Evolutionary conservation across 2,888 invertebrate genomes (phyloP).

Genomic region (Diabrotica balteata): DNA sequence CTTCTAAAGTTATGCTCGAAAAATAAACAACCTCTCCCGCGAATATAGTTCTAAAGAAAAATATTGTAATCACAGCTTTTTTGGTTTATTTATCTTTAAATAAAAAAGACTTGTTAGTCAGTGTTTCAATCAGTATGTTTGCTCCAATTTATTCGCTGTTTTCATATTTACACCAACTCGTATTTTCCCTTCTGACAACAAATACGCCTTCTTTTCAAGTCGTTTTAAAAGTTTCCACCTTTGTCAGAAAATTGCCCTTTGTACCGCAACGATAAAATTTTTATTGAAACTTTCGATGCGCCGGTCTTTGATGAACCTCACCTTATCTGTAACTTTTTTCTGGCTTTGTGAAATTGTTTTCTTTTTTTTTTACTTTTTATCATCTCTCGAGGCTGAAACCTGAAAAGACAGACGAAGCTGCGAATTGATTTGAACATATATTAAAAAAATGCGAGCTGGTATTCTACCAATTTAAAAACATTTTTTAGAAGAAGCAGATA

Average conservation of each 20-base stretch:
- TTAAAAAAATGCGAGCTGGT: too few relatives aligned
- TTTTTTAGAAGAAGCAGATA: too few relatives aligned
- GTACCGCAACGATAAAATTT: constrained; percentile 1
- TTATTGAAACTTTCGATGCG: background rate
- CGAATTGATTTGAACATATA: too few relatives aligned
- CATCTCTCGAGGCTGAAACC: background rate
- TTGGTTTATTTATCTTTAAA: too few relatives aligned
- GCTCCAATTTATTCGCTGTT: background rate
- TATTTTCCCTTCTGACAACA: background rate
- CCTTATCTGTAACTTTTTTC: background rate
- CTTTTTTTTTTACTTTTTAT: background rate
- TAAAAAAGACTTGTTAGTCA: too few relatives aligned
- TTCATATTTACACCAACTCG: background rate
- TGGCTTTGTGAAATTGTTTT: background rate
- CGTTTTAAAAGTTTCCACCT: background rate
- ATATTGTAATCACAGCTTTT: too few relatives aligned
- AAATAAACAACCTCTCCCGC: too few relatives aligned
- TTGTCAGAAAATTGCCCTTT: background rate
- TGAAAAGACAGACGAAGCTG: too few relatives aligned
- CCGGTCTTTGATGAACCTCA: constrained; percentile 2
- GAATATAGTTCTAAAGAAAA: too few relatives aligned
- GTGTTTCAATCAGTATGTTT: too few relatives aligned
- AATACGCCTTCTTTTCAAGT: background rate
- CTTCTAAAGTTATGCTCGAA: too few relatives aligned
- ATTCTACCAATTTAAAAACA: too few relatives aligned